phyloP scores from a whole-genome alignment of 2,888 invertebrate species.

The Cantharis flavilabris region DNA sequence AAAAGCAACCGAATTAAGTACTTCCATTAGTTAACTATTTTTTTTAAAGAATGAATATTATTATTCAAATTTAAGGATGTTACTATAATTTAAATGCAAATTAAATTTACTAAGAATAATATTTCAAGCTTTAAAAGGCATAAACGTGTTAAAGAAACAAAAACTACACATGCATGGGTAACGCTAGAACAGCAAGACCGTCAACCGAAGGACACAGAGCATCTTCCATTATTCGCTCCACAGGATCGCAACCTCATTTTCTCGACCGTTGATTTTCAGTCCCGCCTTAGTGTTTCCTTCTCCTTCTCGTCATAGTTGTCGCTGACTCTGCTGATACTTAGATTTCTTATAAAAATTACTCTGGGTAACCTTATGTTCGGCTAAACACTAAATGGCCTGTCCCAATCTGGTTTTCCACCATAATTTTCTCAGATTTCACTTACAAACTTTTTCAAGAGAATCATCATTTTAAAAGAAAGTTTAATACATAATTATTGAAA shows the following conservation, averaged over 20 bases:
- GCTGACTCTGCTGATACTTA: conserved; percentile 41
- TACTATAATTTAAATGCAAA: neutral
- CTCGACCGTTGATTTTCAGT: conserved; percentile 61
- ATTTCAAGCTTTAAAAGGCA: conserved; percentile 16
- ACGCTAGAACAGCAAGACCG: conserved; percentile 40
- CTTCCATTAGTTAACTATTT: neutral
- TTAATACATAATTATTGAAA: conserved; percentile 9
- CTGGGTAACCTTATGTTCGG: conserved; percentile 38
- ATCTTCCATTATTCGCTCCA: conserved; percentile 58
- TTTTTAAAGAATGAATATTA: neutral
- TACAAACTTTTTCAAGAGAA: neutral
- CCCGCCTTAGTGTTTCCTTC: conserved; percentile 47
- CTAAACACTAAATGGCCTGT: conserved; percentile 43
- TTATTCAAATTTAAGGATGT: neutral
- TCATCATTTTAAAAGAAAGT: neutral
- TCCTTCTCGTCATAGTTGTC: conserved; percentile 42
- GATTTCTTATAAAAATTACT: conserved; percentile 42
- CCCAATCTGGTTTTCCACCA: conserved; percentile 41
- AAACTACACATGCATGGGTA: conserved; percentile 41
- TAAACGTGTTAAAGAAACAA: conserved; percentile 26
- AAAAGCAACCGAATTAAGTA: conserved; percentile 39
- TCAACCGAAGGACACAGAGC: conserved; percentile 45
- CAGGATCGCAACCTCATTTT: conserved; percentile 61
- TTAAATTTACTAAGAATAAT: conserved; percentile 8
- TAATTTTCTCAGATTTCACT: conserved; percentile 36